Evolutionary conservation across 2,888 invertebrate species (phyloP), one percentile per base, ranked within the genome.

Genomic region (Harpagoxenus sublaevis): DNA sequence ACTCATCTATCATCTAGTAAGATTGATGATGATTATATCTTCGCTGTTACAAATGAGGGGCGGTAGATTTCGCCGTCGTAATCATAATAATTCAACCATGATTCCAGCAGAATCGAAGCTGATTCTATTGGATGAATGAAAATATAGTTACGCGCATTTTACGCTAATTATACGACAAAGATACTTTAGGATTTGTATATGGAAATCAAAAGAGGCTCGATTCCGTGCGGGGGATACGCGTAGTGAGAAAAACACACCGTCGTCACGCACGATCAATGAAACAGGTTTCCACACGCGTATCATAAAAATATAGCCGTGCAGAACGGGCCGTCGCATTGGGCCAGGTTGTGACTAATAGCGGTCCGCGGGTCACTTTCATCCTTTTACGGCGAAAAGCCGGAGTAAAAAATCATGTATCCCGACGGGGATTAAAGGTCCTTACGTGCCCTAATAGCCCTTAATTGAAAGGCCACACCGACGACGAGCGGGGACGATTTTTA

Each of bases 361-460:
- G 68, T 60, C 75, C 81, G 78, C 87, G 86, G 86, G 84, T 89
- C 84, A 83, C 85, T 90, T 86, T 90, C 78, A 84, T 89, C 90
- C 90, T 88, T 91, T 88, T 90, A 89, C 86, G 89, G 89, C 88
- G 89, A 87, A 90, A 91, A 89, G 87, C 83, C 83, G 66, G 79
- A 89, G 90, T 89, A 92, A 92, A 91, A 92, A 93, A 91, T 91
- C 91, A 84, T 91, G 91, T 92, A 90, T 68, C 83, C 89, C 85
- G 86, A 74, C 86, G 85, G 88, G 89, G 89, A 92, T 93, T 89
- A 89, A 92, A 91, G 90, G 87, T 91, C 89, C 90, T 92, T 92
- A 92, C 90, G 90, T 85, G 86, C 88, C 86, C 89, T 94, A 93
- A 94, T 94, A 92, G 91, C 92, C 91, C 90, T 89, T 93, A 93